These are phyloP conservation scores for Vannuccia rotundouncinata DNA, from an alignment of 2,888 invertebrate species.

Conservation along the genomic window DNA sequence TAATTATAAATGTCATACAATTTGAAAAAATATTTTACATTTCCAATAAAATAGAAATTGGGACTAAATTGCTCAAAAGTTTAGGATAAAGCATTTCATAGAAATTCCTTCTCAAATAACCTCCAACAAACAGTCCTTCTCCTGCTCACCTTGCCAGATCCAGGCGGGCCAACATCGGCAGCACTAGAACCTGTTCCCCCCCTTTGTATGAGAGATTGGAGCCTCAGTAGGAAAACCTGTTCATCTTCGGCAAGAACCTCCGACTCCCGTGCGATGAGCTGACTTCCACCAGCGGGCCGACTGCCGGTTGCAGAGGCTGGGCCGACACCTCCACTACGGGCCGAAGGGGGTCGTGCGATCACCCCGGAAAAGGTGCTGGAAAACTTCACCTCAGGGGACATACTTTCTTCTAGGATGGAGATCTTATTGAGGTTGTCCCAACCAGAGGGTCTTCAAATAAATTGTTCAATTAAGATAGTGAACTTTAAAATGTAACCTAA, in stretches of 20 bases:
- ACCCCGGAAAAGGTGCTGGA: too few species aligned
- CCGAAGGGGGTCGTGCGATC: too few species aligned
- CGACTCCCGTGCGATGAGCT: neutral
- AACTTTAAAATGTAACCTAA: too few species aligned
- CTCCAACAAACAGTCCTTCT: too few species aligned
- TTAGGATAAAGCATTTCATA: too few species aligned
- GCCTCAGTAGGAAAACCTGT: neutral
- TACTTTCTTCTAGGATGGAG: constrained; percentile 88
- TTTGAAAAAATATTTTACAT: too few species aligned
- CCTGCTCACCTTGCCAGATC: neutral
- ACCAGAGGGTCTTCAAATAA: constrained; percentile 92
- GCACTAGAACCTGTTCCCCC: neutral
- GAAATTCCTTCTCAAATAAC: too few species aligned
- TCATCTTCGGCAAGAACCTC: neutral
- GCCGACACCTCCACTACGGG: neutral
- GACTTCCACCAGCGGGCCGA: neutral
- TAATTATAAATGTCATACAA: too few species aligned
- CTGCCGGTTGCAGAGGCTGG: neutral
- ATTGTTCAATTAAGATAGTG: too few species aligned
- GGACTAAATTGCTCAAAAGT: too few species aligned
- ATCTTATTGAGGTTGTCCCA: constrained; percentile 99
- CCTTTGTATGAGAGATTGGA: neutral
- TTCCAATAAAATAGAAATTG: too few species aligned
- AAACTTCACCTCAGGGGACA: constrained; percentile 70
- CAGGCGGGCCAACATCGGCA: neutral